These are phyloP conservation scores for Chaetodon trifascialis DNA, from an alignment of 2,113 vertebrate genomes.

Conservation along the genomic window DNA sequence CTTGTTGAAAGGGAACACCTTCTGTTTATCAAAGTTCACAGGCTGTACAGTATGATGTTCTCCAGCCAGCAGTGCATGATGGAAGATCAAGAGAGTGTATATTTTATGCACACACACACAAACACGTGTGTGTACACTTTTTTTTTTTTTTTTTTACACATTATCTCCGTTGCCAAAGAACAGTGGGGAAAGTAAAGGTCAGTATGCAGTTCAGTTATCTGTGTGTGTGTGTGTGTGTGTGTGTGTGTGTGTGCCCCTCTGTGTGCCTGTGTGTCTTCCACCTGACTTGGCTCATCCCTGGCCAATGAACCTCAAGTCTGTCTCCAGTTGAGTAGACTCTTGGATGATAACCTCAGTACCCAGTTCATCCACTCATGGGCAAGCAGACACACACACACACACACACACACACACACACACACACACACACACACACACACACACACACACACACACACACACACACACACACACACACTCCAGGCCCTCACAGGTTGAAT, in stretches of 20 bases:
- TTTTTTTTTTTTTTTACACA: too few species aligned
- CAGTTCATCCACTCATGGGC: slow-evolving; percentile 28
- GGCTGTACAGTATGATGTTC: too few species aligned
- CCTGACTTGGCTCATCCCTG: slow-evolving; percentile 44
- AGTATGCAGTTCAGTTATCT: neutral
- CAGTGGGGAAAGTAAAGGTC: slow-evolving; percentile 28
- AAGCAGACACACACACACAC: slow-evolving; percentile 8
- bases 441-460: neutral
- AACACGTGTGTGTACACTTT: too few species aligned
- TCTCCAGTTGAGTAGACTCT: slow-evolving; percentile 36
- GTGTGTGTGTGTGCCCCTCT: neutral
- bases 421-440: neutral
- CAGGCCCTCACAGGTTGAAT: slow-evolving; percentile 31
- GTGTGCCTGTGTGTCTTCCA: slow-evolving; percentile 5
- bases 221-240: neutral
- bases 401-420: neutral
- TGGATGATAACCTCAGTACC: slow-evolving; percentile 35
- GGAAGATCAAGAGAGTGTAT: too few species aligned
- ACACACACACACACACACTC: neutral
- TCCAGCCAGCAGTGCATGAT: too few species aligned
- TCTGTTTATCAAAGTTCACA: too few species aligned
- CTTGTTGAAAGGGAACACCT: too few species aligned
- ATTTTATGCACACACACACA: too few species aligned
- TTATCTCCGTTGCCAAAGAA: neutral
- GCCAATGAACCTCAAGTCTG: slow-evolving; percentile 44